A percentile compares a stretch with the other conserved stretches of the same genome.
Conservation (phyloP, 2,113 vertebrate species). For the Crocuta crocuta region DNA sequence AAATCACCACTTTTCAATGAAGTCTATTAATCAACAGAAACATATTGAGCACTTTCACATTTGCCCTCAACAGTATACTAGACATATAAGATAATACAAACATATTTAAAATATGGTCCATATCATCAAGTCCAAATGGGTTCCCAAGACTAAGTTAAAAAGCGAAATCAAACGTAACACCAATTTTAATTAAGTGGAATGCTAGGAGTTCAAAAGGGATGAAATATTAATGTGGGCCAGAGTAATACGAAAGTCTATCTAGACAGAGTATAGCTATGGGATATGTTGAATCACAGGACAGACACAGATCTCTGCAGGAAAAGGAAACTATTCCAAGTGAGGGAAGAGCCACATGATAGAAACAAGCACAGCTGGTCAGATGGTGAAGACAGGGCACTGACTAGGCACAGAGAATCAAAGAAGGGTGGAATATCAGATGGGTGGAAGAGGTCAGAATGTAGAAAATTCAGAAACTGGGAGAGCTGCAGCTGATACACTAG, state of each 20-base stretch:
- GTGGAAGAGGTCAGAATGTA: not conserved
- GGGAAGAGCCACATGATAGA: not conserved
- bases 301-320: not conserved
- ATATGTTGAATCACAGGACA: not conserved
- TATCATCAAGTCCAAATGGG: not conserved
- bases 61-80: not conserved
- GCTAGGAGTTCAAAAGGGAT: conserved; percentile 21
- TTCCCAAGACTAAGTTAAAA: conserved; percentile 14
- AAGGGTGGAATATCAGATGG: not conserved
- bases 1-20: conserved; percentile 6
- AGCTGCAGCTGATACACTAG: not conserved
- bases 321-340: not conserved
- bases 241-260: not conserved
- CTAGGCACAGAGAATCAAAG: not conserved
- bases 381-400: not conserved
- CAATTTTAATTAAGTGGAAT: conserved; percentile 9
- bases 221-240: not conserved
- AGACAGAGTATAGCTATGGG: not conserved
- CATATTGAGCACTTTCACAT: not conserved
- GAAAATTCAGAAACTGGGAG: not conserved
- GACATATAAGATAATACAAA: not conserved
- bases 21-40: conserved; percentile 36
- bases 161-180: conserved; percentile 46
- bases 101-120: not conserved
- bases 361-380: not conserved